Percentiles rank a stretch among this genome's conserved stretches.
Conservation (phyloP, 2,113 vertebrate genomes). For the Neogale vison region DNA sequence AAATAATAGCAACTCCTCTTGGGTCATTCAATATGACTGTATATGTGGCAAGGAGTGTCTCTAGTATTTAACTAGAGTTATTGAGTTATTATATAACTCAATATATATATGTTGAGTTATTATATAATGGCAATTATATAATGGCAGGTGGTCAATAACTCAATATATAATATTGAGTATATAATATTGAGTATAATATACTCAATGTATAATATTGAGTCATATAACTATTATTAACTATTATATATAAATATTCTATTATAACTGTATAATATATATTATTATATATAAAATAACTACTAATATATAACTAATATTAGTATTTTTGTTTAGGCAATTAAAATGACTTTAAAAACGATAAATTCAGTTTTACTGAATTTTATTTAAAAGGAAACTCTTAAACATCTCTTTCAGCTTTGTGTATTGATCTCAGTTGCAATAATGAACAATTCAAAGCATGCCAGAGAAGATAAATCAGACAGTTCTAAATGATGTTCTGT, state of each 20-base stretch:
- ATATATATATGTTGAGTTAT: not conserved
- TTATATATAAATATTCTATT: too few species aligned
- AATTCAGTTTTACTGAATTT: not conserved
- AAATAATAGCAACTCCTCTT: not conserved
- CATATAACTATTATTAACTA: too few species aligned
- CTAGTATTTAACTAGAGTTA: not conserved
- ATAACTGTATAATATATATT: too few species aligned
- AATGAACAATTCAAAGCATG: not conserved
- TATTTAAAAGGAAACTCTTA: not conserved
- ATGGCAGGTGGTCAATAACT: not conserved
- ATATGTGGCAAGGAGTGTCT: not conserved
- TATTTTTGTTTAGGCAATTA: not conserved
- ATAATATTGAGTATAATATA: too few species aligned
- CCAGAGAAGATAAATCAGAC: not conserved
- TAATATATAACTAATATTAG: not conserved
- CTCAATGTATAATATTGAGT: too few species aligned
- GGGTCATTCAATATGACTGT: not conserved
- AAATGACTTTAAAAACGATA: not conserved
- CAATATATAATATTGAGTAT: too few species aligned
- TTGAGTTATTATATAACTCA: too few species aligned
- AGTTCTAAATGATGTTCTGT: not conserved
- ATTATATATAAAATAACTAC: too few species aligned
- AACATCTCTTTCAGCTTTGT: not conserved
- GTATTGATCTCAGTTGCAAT: not conserved
- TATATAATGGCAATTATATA: not conserved